These are phyloP conservation scores for Limnothrissa miodon DNA, from an alignment of 2,113 vertebrate genomes.

Conservation along the genomic window DNA sequence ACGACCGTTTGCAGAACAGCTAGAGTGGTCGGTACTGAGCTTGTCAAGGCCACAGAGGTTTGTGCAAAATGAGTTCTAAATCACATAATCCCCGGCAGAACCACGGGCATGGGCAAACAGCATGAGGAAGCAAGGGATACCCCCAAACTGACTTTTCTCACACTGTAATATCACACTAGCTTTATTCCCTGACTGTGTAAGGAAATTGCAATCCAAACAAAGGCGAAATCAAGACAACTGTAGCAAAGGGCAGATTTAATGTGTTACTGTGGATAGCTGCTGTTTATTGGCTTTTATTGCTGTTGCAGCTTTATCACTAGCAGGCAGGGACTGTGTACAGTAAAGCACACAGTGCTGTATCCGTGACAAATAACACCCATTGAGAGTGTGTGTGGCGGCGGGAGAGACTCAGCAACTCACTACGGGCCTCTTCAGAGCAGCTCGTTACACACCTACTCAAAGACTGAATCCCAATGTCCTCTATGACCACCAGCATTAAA, in stretches of 20 bases:
- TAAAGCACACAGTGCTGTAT: background rate
- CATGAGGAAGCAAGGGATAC: background rate
- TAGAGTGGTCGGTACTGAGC: too few relatives aligned
- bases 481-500: too few relatives aligned
- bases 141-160: background rate
- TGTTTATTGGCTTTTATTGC: slow-evolving; percentile 3
- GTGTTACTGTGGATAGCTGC: background rate
- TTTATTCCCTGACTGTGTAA: background rate
- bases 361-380: background rate
- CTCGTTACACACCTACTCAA: background rate
- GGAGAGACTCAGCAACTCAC: background rate
- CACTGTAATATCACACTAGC: background rate
- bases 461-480: background rate
- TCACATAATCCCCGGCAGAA: background rate
- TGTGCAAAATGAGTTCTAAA: background rate
- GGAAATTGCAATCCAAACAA: slow-evolving; percentile 12
- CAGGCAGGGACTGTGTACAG: background rate
- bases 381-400: background rate
- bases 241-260: background rate
- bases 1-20: background rate
- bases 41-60: background rate
- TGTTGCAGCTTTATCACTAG: background rate
- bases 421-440: background rate
- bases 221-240: background rate
- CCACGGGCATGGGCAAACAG: background rate